Evolutionary conservation across 2,888 invertebrate species (phyloP).

Genomic region (Sesia bembeciformis): DNA sequence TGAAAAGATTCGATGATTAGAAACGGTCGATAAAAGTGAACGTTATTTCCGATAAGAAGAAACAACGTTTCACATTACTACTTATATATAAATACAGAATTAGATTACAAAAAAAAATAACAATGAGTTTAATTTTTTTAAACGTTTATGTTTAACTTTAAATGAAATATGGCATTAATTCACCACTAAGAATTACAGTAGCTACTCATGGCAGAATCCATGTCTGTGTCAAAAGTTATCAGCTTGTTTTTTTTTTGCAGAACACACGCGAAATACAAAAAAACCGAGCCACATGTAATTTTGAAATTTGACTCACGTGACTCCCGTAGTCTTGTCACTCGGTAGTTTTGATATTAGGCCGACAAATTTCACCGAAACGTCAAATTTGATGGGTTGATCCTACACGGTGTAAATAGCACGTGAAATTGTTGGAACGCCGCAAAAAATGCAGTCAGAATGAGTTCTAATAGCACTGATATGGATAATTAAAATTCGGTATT

Average conservation of each 20-base stretch:
- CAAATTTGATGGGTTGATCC: conserved; percentile 33
- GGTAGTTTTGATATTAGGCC: conserved; percentile 31
- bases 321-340: conserved; percentile 39
- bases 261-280: conserved; percentile 15
- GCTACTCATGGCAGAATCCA: conserved; percentile 9
- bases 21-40: neutral
- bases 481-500: no score
- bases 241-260: neutral
- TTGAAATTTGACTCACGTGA: conserved; percentile 42
- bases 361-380: conserved; percentile 50
- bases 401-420: conserved; percentile 37
- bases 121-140: no score
- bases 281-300: conserved; percentile 36
- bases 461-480: no score
- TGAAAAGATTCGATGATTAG: neutral
- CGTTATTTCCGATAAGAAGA: neutral
- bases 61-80: neutral
- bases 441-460: conserved; percentile 12
- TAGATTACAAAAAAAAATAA: no score
- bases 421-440: conserved; percentile 33
- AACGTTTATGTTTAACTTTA: no score
- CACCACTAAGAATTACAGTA: conserved; percentile 24
- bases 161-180: no score
- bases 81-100: neutral
- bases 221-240: neutral